Evolutionary conservation across 2,113 vertebrate genomes (phyloP).

Genomic region (Orientallactaga bullata): DNA sequence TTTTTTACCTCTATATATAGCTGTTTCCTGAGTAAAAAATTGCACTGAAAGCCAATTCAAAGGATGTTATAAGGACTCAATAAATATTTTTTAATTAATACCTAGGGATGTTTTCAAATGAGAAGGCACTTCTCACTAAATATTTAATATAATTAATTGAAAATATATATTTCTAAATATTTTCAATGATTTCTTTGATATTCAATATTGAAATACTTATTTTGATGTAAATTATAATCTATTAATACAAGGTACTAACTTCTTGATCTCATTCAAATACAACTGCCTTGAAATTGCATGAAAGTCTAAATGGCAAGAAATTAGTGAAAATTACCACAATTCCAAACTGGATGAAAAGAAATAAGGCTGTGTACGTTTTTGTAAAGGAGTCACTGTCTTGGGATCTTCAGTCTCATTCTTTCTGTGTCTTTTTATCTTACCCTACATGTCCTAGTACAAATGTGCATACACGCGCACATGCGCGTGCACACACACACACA

Average conservation of each 20-base stretch:
- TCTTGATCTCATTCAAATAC: constrained; percentile 6
- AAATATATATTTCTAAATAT: constrained; percentile 18
- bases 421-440: not conserved
- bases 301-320: constrained; percentile 4
- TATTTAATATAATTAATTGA: not conserved
- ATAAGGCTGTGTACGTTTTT: not conserved
- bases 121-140: not conserved
- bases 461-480: not conserved
- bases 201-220: not conserved
- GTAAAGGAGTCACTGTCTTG: not conserved
- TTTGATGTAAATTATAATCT: not conserved
- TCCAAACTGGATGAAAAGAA: not conserved
- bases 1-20: not conserved
- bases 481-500: not conserved
- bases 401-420: not conserved
- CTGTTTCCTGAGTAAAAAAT: not conserved
- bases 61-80: not conserved
- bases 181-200: constrained; percentile 1
- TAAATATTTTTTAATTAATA: constrained; percentile 12
- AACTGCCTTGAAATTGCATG: not conserved
- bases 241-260: not conserved
- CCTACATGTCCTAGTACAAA: not conserved
- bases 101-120: not conserved
- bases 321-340: not conserved
- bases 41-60: not conserved